Conservation (phyloP, 2,797 vertebrate genomes). For the Chanos chanos region DNA sequence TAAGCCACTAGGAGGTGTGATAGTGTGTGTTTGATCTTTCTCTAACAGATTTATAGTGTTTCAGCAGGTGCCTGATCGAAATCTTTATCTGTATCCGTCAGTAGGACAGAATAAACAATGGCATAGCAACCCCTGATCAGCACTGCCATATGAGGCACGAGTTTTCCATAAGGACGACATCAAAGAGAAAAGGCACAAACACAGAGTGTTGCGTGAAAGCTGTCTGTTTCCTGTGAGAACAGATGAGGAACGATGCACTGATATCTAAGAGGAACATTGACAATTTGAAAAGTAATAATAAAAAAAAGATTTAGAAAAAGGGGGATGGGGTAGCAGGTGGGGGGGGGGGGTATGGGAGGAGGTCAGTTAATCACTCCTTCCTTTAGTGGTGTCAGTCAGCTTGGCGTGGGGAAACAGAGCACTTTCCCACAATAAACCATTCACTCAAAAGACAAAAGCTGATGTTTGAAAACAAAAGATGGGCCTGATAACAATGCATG, state of each 20-base stretch:
- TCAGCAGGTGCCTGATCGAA: background rate
- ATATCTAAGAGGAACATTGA: too few species aligned
- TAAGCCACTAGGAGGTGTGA: background rate
- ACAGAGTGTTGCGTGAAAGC: too few species aligned
- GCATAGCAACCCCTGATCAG: too few species aligned
- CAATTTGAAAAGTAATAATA: background rate
- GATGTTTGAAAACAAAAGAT: slow-evolving; percentile 50
- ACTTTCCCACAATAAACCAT: slow-evolving; percentile 45
- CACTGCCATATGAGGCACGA: too few species aligned
- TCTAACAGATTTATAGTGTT: background rate
- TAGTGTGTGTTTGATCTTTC: background rate
- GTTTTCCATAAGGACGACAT: too few species aligned
- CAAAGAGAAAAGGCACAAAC: too few species aligned
- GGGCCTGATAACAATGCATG: slow-evolving; percentile 43
- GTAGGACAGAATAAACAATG: slow-evolving; percentile 6
- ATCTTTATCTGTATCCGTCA: background rate
- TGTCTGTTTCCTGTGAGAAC: too few species aligned
- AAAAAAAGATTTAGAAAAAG: too few species aligned
- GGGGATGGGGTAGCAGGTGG: too few species aligned
- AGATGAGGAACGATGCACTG: too few species aligned
- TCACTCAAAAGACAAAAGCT: slow-evolving; percentile 49
- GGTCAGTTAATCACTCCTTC: background rate
- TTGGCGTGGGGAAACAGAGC: slow-evolving; percentile 32
- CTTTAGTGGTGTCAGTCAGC: slow-evolving; percentile 15
- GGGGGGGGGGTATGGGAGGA: too few species aligned